Conservation (phyloP, 2,797 vertebrate genomes). For the Pseudomugil gertrudae region DNA sequence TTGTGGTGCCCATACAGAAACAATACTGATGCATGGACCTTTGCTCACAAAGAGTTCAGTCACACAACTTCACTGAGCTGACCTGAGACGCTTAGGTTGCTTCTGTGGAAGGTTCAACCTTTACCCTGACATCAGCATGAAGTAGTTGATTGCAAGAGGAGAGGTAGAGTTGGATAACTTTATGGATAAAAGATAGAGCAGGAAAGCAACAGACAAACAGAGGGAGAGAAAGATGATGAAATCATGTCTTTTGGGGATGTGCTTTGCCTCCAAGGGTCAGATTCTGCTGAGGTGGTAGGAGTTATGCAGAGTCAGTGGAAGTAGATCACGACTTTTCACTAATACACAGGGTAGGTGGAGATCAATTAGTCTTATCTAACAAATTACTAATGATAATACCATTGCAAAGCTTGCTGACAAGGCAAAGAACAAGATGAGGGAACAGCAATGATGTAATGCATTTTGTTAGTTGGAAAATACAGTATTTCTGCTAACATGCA, state of each 20-base stretch:
- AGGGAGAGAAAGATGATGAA: slow-evolving; percentile 65
- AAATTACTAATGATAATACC: slow-evolving; percentile 77
- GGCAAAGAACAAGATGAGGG: slow-evolving; percentile 50
- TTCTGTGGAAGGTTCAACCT: slow-evolving; percentile 57
- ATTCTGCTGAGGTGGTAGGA: slow-evolving; percentile 74
- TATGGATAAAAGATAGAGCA: slow-evolving; percentile 35
- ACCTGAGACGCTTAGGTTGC: slow-evolving; percentile 58
- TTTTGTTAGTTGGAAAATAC: slow-evolving; percentile 60
- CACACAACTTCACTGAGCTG: slow-evolving; percentile 46
- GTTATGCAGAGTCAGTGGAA: slow-evolving; percentile 77
- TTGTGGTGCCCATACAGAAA: slow-evolving; percentile 66
- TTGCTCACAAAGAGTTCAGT: slow-evolving; percentile 47
- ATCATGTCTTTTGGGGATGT: slow-evolving; percentile 67
- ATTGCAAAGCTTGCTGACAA: slow-evolving; percentile 64
- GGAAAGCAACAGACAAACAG: slow-evolving; percentile 38
- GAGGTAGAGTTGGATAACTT: slow-evolving; percentile 23
- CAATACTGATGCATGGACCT: slow-evolving; percentile 56
- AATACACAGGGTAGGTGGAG: slow-evolving; percentile 68
- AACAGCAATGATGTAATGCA: slow-evolving; percentile 68
- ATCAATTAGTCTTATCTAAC: slow-evolving; percentile 81
- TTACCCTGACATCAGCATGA: slow-evolving; percentile 64
- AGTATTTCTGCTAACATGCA: slow-evolving; percentile 54
- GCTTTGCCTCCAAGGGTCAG: slow-evolving; percentile 64
- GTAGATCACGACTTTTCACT: slow-evolving; percentile 66
- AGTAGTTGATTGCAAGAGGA: slow-evolving; percentile 34